Evolutionary conservation across 2,888 invertebrate genomes (phyloP), one percentile per base, ranked within the genome.

Genomic region (Rhyacophila evoluta): DNA sequence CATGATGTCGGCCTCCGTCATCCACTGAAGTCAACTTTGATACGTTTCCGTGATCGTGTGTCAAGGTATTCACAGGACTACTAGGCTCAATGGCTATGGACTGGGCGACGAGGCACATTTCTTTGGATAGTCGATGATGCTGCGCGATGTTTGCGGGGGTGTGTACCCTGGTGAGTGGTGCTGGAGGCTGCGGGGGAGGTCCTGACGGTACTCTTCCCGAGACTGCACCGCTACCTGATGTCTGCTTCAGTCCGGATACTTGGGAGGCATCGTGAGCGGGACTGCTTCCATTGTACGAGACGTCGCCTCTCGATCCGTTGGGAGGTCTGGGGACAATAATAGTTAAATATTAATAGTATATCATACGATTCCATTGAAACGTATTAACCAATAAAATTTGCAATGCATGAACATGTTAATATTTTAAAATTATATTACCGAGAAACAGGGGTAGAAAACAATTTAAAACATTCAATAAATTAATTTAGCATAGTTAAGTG

Each of bases 261-360:
- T 83, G 28, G 79, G 81, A n/a, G 81, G 77, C 55, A 72, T 84
- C 78, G 79, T 84, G 41, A 83, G 83, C 71, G 81, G 83, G 28
- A 81, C 81, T 74, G 83, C 83, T 81, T 84, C 84, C 55, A 83
- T 77, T 84, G 83, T 87, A 84, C 15, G 87, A 85, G 79, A 88
- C 86, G 39, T 89, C 89, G 8, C 84, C 85, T 78, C 88, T 85
- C 19, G 88, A 86, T 83, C 90, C 90, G 74, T 89, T 90, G 33
- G 90, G 89, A 69, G 91, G 88, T 84, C 91, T 91, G 85, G 15
- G 19, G 19, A 55, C 6, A 55, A 55, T 8, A 4, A 19, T 8
- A 55, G 19, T 15, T 10, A 25, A 55, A 0, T 19, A 41, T 4
- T 33, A 33, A 33, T n/a, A n/a, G n/a, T n/a, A n/a, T n/a, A n/a